These are phyloP conservation scores for Drosophila eugracilis DNA, from an alignment of 1,140 invertebrate genomes.

Conservation along the genomic window DNA sequence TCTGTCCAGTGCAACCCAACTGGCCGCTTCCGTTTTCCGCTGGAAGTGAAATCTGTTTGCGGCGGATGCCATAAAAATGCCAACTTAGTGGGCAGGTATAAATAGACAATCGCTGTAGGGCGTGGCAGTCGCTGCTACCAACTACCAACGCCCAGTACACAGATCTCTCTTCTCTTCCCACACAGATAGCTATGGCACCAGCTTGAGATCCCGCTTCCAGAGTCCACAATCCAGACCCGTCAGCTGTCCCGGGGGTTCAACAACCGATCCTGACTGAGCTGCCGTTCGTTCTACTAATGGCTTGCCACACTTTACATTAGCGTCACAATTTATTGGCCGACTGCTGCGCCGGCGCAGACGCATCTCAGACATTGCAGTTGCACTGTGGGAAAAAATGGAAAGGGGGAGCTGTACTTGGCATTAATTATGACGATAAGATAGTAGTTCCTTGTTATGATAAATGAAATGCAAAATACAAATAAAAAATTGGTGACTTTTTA, in stretches of 20 bases:
- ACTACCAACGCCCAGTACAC: not conserved
- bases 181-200: constrained; percentile 18
- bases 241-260: constrained; percentile 63
- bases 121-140: constrained; percentile 19
- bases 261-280: constrained; percentile 51
- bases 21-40: constrained; percentile 78
- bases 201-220: constrained; percentile 6
- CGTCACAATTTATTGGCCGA: constrained; percentile 78
- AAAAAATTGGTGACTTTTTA: not conserved
- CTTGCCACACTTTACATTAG: constrained; percentile 82
- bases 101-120: constrained; percentile 4
- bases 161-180: constrained; percentile 36
- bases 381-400: not conserved
- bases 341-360: constrained; percentile 56
- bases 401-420: not conserved
- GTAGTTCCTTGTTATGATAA: no score
- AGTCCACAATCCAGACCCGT: constrained; percentile 18
- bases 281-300: constrained; percentile 63
- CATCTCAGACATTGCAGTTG: constrained; percentile 29
- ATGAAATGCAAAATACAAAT: not conserved
- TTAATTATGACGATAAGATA: no score
- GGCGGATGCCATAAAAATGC: constrained; percentile 79
- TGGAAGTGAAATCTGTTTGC: constrained; percentile 76
- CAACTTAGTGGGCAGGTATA: constrained; percentile 52
- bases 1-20: constrained; percentile 43